Evolutionary conservation across 2,888 invertebrate species (phyloP).

Genomic region (Tryphoninae sp.): DNA sequence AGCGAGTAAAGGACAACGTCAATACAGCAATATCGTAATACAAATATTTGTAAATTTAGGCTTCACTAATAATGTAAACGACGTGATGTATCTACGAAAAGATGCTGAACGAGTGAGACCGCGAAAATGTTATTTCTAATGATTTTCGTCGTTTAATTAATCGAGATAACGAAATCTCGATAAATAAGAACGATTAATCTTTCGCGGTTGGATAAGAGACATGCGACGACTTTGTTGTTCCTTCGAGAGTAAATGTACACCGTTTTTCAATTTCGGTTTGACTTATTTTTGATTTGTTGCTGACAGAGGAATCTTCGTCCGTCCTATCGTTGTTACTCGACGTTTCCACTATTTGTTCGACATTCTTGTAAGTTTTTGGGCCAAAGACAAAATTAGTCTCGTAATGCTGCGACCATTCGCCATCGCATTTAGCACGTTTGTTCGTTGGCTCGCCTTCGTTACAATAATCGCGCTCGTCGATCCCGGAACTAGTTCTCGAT

Average conservation of each 20-base stretch:
- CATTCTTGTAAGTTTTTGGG: constrained; percentile 16
- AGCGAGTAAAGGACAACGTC: background rate
- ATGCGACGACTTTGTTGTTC: background rate
- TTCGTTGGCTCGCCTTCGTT: constrained; percentile 39
- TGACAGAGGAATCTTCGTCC: background rate
- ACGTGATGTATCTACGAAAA: background rate
- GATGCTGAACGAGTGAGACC: background rate
- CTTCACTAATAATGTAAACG: background rate
- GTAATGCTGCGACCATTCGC: constrained; percentile 62
- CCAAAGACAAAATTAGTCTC: constrained; percentile 65
- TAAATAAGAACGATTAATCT: constrained; percentile 35
- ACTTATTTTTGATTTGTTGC: constrained; percentile 9
- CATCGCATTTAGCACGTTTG: constrained; percentile 48
- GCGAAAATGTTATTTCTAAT: background rate
- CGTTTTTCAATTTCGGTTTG: constrained; percentile 49
- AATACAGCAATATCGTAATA: background rate
- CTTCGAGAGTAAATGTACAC: constrained; percentile 56
- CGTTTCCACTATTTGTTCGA: background rate
- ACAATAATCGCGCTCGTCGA: background rate
- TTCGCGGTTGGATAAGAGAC: constrained; percentile 39
- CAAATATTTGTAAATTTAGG: background rate
- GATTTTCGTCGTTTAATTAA: constrained; percentile 34
- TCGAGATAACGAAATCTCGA: constrained; percentile 6
- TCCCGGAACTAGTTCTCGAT: constrained; percentile 3
- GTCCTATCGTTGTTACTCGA: background rate